Evolutionary conservation across 2,113 vertebrate genomes (phyloP).

Genomic region (Alligator mississippiensis): DNA sequence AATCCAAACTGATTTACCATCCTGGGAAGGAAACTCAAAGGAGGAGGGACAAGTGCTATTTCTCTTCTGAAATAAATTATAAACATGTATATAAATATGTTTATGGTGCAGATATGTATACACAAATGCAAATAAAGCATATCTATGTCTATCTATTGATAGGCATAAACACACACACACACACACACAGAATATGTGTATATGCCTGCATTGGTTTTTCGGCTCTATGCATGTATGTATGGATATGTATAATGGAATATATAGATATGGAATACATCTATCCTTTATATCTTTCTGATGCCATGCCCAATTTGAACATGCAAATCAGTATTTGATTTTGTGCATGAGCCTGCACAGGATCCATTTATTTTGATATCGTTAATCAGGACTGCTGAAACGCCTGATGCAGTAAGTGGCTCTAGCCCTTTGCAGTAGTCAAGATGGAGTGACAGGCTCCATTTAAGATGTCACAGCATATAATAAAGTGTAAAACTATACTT

Average conservation of each 20-base stretch:
- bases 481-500: constrained; percentile 85
- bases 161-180: rapidly evolving
- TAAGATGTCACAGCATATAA: constrained; percentile 84
- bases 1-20: constrained; percentile 45
- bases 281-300: rapidly evolving
- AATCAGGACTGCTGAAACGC: constrained; percentile 79
- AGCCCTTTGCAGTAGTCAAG: constrained; percentile 81
- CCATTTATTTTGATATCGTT: constrained; percentile 73
- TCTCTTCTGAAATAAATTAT: not conserved
- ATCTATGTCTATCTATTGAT: rapidly evolving
- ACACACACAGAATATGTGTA: rapidly evolving
- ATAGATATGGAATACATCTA: not conserved
- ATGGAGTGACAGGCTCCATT: constrained; percentile 83
- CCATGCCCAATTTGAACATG: constrained; percentile 6
- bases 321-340: constrained; percentile 51
- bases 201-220: not conserved
- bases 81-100: not conserved
- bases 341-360: constrained; percentile 39
- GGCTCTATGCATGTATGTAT: no score
- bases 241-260: not conserved
- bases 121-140: not conserved
- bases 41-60: not conserved
- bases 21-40: not conserved
- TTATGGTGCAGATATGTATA: not conserved
- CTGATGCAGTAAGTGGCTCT: constrained; percentile 78